These are phyloP conservation scores for Lagorchestes hirsutus DNA, from an alignment of 2,797 vertebrate genomes.

Conservation along the genomic window DNA sequence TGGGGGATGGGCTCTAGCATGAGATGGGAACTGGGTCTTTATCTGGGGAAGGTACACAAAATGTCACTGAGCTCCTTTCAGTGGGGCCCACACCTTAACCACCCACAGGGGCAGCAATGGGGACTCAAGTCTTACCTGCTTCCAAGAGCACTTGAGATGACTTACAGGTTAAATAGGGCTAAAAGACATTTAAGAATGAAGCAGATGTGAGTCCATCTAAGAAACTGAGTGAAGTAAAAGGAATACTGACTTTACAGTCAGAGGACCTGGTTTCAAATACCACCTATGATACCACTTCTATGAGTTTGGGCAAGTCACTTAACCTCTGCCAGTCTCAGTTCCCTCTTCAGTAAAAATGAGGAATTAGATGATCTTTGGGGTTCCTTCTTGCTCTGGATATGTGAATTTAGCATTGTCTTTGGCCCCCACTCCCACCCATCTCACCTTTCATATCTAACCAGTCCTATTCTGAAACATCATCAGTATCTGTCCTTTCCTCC, in stretches of 20 bases:
- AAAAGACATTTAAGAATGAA: background rate
- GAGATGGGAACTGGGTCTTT: background rate
- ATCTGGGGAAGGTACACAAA: background rate
- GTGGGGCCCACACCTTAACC: background rate
- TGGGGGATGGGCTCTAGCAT: background rate
- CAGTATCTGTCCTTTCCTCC: background rate
- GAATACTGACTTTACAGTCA: no score
- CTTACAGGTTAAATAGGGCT: background rate
- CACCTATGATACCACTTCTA: background rate
- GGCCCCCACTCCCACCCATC: background rate
- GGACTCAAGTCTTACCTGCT: background rate
- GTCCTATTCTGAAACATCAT: background rate
- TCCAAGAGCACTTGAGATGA: background rate
- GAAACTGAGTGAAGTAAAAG: background rate
- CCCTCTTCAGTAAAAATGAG: background rate
- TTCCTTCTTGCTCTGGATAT: background rate
- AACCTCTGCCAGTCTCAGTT: background rate
- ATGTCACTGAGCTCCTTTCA: background rate
- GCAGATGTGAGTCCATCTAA: background rate
- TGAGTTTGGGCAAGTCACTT: background rate
- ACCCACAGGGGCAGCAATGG: background rate
- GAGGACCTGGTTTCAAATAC: background rate
- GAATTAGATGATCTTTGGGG: background rate
- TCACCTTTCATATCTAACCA: background rate
- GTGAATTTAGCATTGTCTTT: background rate